Base-by-base conservation (phyloP, 2,797 vertebrate genomes). In the Artibeus lituratus region DNA sequence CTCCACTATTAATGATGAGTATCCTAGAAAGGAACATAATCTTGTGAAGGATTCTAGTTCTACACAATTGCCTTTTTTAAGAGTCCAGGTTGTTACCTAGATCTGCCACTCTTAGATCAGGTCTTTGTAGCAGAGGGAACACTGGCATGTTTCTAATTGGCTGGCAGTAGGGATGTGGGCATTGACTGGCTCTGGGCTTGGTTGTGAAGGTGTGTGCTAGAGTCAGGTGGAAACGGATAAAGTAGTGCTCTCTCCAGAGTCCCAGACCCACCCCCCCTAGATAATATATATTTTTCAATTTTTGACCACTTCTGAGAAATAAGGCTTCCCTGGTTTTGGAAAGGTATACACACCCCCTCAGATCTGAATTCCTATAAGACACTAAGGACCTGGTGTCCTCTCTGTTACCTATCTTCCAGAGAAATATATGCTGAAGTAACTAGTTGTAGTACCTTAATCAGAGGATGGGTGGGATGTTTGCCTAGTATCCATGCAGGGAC, bases 191-290 rank as follows among this genome's bases (percentile, higher is more conserved):
- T 87, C 19, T 7, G 12, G n/a, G 47, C 70, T 72, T 55, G 35
- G 24, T 44, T 83, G 32, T 35, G 59, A 95, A 92, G 9, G 55
- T 83, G 32, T 78, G 19, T 53, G 44, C 74, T 44, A 35, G 67
- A 77, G 81, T 70, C 80, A 95, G 82, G 74, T 70, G 73, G 70
- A 95, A 85, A 94, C 35, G 11, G 74, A 87, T 69, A 70, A 78
- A 85, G 53, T 10, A 49, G 39, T 7, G 1, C 7, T 81, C 26
- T 76, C 21, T 62, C 47, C 32, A 57, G 24, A 90, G 80, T 22
- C 42, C 39, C 22, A 67, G 21, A 16, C 2, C 24, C 65, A 93
- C n/a, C n/a, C n/a, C n/a, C 4, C 39, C 51, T 29, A 35, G 47
- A 49, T 35, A 80, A 35, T 22, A 84, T 51, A 42, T 69, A 22